These are phyloP conservation scores for Pao palembangensis DNA, from an alignment of 2,113 vertebrate genomes.

Conservation along the genomic window DNA sequence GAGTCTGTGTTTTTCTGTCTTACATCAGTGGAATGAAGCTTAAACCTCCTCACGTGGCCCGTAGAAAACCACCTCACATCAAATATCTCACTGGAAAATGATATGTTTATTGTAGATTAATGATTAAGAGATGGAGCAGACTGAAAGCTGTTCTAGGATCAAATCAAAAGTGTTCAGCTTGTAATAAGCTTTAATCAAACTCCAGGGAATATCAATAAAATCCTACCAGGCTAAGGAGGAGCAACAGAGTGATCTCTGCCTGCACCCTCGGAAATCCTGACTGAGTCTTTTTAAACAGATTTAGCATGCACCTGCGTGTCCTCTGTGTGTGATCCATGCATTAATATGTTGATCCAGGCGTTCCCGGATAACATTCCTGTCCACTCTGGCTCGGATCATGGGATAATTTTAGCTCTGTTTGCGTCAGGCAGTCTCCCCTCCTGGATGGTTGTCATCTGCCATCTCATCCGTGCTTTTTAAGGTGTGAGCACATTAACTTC, in stretches of 20 bases:
- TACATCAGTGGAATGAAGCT: too few species aligned
- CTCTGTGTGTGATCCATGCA: conserved; percentile 25
- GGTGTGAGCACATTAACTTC: conserved; percentile 16
- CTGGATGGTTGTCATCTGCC: conserved; percentile 16
- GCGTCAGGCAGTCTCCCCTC: conserved; percentile 21
- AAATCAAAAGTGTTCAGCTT: conserved; percentile 8
- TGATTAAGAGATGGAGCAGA: background rate
- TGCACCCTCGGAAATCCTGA: background rate
- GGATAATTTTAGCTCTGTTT: conserved; percentile 48
- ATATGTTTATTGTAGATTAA: conserved; percentile 16
- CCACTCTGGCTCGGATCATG: conserved; percentile 35
- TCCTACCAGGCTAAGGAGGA: background rate
- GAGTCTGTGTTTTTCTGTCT: too few species aligned
- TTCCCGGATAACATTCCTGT: conserved; percentile 51
- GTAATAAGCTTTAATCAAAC: conserved; percentile 23
- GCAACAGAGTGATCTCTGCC: conserved; percentile 1
- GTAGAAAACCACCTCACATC: too few species aligned
- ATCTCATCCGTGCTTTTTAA: conserved; percentile 16
- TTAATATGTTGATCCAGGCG: conserved; percentile 51
- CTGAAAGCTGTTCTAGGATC: conserved; percentile 2
- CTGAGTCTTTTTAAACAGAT: background rate
- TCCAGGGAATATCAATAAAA: background rate
- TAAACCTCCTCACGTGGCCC: too few species aligned
- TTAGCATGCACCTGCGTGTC: conserved; percentile 19
- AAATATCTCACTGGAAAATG: too few species aligned